These are phyloP conservation scores for Synergus gifuensis DNA, from an alignment of 2,888 invertebrate species.

Conservation along the genomic window DNA sequence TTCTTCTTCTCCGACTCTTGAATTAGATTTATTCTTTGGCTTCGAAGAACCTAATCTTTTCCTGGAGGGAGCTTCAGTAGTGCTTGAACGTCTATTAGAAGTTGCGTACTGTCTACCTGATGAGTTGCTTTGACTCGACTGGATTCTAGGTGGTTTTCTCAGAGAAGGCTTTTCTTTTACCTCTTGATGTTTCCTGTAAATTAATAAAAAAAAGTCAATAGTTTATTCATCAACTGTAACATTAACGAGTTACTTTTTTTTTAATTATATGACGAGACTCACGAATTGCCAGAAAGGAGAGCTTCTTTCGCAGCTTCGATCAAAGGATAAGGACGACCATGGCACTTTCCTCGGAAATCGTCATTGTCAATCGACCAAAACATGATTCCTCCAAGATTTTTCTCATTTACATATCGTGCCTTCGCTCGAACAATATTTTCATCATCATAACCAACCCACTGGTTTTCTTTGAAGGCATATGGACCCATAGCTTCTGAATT, in stretches of 20 bases:
- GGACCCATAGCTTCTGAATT: slow-evolving; percentile 92
- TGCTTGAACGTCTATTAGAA: slow-evolving; percentile 59
- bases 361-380: slow-evolving; percentile 97
- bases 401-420: slow-evolving; percentile 90
- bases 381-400: slow-evolving; percentile 93
- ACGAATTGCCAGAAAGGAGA: slow-evolving; percentile 85
- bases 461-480: slow-evolving; percentile 91
- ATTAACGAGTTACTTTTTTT: too few species aligned
- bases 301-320: slow-evolving; percentile 95
- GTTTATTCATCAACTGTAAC: too few species aligned
- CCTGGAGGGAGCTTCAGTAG: slow-evolving; percentile 55
- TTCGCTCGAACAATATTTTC: slow-evolving; percentile 89
- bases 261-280: slow-evolving; percentile 44
- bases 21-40: slow-evolving; percentile 56
- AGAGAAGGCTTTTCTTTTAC: slow-evolving; percentile 45
- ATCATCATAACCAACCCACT: slow-evolving; percentile 97
- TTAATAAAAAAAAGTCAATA: slow-evolving; percentile 25
- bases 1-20: slow-evolving; percentile 51
- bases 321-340: slow-evolving; percentile 91
- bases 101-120: slow-evolving; percentile 55
- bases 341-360: slow-evolving; percentile 94
- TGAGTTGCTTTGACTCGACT: slow-evolving; percentile 57
- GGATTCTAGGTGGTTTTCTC: slow-evolving; percentile 43
- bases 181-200: slow-evolving; percentile 50
- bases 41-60: slow-evolving; percentile 58